phyloP scores from a whole-genome alignment of 2,888 invertebrate genomes.

The Raillietiella orientalis region DNA sequence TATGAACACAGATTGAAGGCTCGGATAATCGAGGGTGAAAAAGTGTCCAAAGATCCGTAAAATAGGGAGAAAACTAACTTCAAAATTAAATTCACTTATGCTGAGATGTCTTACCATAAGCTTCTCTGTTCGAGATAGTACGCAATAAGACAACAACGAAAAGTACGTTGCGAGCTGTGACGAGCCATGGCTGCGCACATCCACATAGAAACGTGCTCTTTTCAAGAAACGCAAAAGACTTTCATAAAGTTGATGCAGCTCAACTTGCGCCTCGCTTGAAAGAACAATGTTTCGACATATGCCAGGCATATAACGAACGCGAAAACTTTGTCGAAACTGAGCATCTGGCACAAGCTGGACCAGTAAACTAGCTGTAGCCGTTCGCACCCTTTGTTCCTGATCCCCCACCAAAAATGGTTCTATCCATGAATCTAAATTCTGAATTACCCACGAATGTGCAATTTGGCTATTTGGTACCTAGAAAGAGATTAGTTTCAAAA shows the following conservation, averaged over 20 bases:
- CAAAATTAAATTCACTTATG: constrained; percentile 6
- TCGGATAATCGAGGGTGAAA: constrained; percentile 81
- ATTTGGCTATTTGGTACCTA: constrained; percentile 44
- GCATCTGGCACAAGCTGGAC: constrained; percentile 68
- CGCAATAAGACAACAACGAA: constrained; percentile 63
- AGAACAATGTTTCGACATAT: constrained; percentile 6
- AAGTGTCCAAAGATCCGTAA: constrained; percentile 66
- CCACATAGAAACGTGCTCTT: constrained; percentile 52
- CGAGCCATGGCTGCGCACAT: constrained; percentile 54
- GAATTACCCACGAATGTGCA: constrained; percentile 68
- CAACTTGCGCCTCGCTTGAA: constrained; percentile 7
- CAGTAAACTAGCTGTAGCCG: constrained; percentile 55
- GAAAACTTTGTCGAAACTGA: constrained; percentile 59
- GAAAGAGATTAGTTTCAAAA: too few species aligned
- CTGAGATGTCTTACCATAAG: constrained; percentile 30
- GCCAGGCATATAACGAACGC: constrained; percentile 16
- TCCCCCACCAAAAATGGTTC: constrained; percentile 61
- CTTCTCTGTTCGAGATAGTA: constrained; percentile 63
- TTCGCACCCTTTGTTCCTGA: constrained; percentile 49
- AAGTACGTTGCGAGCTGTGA: constrained; percentile 76
- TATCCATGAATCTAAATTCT: constrained; percentile 65
- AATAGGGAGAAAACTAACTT: constrained; percentile 58
- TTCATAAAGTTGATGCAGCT: constrained; percentile 11
- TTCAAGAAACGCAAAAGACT: constrained; percentile 23
- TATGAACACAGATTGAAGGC: constrained; percentile 74